Percentiles rank a stretch among this genome's conserved stretches.
These are phyloP conservation scores for Oceanodroma tethys DNA, from an alignment of 2,113 vertebrate genomes.

Conservation along the genomic window DNA sequence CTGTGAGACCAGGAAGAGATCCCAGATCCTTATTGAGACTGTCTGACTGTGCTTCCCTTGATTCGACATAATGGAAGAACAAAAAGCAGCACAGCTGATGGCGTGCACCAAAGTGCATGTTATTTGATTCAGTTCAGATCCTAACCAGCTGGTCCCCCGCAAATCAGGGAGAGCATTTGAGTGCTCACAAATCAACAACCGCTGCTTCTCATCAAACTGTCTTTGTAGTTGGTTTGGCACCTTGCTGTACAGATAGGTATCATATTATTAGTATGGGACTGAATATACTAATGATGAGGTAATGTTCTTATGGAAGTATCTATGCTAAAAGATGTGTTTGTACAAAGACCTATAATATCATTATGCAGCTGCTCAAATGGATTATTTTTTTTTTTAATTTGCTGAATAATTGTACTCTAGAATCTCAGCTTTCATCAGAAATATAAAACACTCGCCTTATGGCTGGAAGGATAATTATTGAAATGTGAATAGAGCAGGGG, in stretches of 20 bases:
- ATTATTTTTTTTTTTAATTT: not conserved
- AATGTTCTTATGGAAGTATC: not conserved
- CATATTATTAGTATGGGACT: not conserved
- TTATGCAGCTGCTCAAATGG: not conserved
- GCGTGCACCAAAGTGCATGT: conserved; percentile 44
- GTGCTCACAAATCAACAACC: conserved; percentile 50
- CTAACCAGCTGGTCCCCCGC: conserved; percentile 60
- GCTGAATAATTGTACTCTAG: not conserved
- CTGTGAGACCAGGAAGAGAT: not conserved
- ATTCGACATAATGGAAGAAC: conserved; percentile 46
- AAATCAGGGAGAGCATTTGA: conserved; percentile 36
- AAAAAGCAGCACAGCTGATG: conserved; percentile 56
- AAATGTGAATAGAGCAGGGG: not conserved
- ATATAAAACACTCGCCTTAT: not conserved
- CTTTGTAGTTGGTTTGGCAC: conserved; percentile 49
- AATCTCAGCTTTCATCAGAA: not conserved
- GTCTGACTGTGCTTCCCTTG: not conserved
- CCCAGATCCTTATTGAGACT: not conserved
- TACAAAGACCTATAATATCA: not conserved
- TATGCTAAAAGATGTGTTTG: not conserved
- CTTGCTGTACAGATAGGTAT: conserved; percentile 24
- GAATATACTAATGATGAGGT: not conserved
- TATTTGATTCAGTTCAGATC: conserved; percentile 65
- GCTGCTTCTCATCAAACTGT: conserved; percentile 12
- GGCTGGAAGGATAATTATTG: not conserved